These are phyloP conservation scores for Calephelis perditalis DNA, from an alignment of 2,888 invertebrate genomes.

Conservation along the genomic window DNA sequence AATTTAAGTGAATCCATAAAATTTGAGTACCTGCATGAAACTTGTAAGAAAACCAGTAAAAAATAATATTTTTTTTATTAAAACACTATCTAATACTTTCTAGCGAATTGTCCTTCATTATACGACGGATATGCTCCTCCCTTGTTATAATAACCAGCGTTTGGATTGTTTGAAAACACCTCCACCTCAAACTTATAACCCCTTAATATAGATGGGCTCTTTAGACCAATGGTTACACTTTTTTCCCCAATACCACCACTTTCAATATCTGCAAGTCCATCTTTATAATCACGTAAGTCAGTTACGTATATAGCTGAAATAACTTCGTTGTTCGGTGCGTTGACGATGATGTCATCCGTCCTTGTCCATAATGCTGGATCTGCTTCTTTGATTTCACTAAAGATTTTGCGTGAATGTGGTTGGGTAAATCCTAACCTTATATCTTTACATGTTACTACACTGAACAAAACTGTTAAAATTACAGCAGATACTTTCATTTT, in stretches of 20 bases:
- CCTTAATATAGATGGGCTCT: slow-evolving; percentile 55
- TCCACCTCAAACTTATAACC: slow-evolving; percentile 61
- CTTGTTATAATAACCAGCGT: slow-evolving; percentile 39
- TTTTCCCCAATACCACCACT: slow-evolving; percentile 56
- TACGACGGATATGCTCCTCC: slow-evolving; percentile 35
- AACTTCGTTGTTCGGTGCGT: slow-evolving; percentile 45
- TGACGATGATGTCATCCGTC: slow-evolving; percentile 50
- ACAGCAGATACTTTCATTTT: slow-evolving; percentile 21
- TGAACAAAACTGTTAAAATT: slow-evolving; percentile 15
- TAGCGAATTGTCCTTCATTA: slow-evolving; percentile 41
- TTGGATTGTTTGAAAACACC: slow-evolving; percentile 47
- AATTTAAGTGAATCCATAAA: no score
- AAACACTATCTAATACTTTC: slow-evolving; percentile 38
- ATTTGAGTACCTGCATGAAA: no score
- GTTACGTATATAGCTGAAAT: slow-evolving; percentile 55
- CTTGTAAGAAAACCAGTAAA: no score
- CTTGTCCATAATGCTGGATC: slow-evolving; percentile 59
- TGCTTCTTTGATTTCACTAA: slow-evolving; percentile 51
- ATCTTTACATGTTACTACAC: slow-evolving; percentile 38
- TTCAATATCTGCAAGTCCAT: slow-evolving; percentile 51
- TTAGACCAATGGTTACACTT: slow-evolving; percentile 52
- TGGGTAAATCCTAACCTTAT: slow-evolving; percentile 40
- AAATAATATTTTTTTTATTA: no score
- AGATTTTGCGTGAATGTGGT: slow-evolving; percentile 44
- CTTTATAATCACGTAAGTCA: slow-evolving; percentile 55